These are phyloP conservation scores for Serranochromis macrocephalus DNA, from an alignment of 2,113 vertebrate species.

Conservation along the genomic window DNA sequence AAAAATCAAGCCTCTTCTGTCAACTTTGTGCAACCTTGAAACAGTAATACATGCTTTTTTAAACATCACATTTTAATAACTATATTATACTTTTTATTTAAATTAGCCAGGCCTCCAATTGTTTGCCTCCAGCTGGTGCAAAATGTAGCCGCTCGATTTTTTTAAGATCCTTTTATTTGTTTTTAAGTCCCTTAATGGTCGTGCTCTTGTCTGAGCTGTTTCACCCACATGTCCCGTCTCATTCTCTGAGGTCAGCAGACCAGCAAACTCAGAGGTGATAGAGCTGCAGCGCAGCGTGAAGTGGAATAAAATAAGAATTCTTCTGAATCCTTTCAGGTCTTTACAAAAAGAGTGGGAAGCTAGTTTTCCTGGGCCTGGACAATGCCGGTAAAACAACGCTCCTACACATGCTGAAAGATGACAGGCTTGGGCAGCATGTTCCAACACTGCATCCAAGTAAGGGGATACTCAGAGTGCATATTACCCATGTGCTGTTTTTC, in stretches of 20 bases:
- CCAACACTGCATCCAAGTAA: slow-evolving; percentile 95
- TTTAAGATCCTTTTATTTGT: background rate
- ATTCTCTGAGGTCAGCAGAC: background rate
- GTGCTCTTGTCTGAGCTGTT: background rate
- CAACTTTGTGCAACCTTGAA: background rate
- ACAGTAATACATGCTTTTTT: background rate
- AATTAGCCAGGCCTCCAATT: background rate
- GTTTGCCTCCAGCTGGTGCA: background rate
- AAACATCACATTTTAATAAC: background rate
- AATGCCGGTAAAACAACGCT: slow-evolving; percentile 97
- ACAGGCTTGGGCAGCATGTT: slow-evolving; percentile 90
- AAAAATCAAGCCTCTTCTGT: background rate
- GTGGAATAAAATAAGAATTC: background rate
- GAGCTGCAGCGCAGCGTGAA: background rate
- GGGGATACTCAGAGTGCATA: background rate
- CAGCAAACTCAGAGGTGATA: background rate
- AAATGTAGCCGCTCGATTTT: background rate
- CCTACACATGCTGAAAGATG: slow-evolving; percentile 95
- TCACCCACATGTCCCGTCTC: background rate
- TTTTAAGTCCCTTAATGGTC: background rate
- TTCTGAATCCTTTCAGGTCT: slow-evolving; percentile 70
- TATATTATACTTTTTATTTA: background rate
- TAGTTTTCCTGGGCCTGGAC: slow-evolving; percentile 94
- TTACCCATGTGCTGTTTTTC: background rate
- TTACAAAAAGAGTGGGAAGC: slow-evolving; percentile 93